Conservation (phyloP, 2,888 invertebrate species). For the Nysson spinosus region DNA sequence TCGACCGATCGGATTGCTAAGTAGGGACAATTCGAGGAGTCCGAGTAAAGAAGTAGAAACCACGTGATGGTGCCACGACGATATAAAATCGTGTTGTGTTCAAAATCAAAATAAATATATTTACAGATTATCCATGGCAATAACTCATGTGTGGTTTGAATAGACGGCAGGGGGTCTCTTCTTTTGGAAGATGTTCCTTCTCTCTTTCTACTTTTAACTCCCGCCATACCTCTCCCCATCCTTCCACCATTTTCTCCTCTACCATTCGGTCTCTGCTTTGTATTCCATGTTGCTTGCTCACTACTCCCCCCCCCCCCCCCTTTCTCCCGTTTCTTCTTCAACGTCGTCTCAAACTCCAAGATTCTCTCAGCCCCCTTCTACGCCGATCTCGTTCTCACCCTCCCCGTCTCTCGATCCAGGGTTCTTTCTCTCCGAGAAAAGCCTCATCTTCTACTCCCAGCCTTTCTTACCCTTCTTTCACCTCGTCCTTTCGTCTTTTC, state of each 20-base stretch:
- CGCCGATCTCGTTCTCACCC: slow-evolving; percentile 33
- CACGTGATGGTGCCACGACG: slow-evolving; percentile 41
- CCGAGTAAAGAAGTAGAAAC: slow-evolving; percentile 6
- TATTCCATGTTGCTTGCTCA: slow-evolving; percentile 71
- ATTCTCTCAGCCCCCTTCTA: slow-evolving; percentile 46
- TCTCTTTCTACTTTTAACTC: slow-evolving; percentile 21
- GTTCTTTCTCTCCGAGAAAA: slow-evolving; percentile 22
- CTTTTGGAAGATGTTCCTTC: slow-evolving; percentile 52
- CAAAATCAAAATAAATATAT: slow-evolving; percentile 76
- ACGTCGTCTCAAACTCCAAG: slow-evolving; percentile 54
- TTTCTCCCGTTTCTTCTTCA: slow-evolving; percentile 47
- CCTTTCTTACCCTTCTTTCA: neutral
- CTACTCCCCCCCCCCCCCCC: slow-evolving; percentile 47
- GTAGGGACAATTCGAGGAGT: too few species aligned
- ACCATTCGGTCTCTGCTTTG: slow-evolving; percentile 69
- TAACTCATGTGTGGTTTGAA: slow-evolving; percentile 75
- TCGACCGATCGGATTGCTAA: slow-evolving; percentile 11
- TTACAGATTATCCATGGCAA: slow-evolving; percentile 75
- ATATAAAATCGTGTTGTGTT: slow-evolving; percentile 69
- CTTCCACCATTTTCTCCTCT: slow-evolving; percentile 38
- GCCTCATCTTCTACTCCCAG: slow-evolving; percentile 5
- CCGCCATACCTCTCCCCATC: slow-evolving; percentile 35
- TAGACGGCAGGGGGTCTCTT: slow-evolving; percentile 74
- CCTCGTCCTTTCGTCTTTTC: slow-evolving; percentile 14
- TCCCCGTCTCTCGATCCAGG: slow-evolving; percentile 29